Evolutionary conservation across 2,888 invertebrate species (phyloP), one percentile per base, ranked within the genome.

Genomic region (Chloromyia formosa): DNA sequence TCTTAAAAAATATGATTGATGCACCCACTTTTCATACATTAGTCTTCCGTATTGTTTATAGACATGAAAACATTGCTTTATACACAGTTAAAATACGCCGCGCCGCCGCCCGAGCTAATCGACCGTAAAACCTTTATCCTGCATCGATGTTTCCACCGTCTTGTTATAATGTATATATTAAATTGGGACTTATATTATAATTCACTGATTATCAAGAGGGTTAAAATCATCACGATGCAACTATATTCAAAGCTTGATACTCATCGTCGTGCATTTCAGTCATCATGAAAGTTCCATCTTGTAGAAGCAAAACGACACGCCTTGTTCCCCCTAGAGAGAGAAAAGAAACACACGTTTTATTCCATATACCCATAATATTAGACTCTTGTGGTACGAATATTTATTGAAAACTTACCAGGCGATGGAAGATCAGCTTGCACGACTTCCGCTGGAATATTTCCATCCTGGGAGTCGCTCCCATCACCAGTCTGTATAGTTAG

Each of bases 221-320:
- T 49, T 49, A 49, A 66, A 16, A 9, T 18, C 18, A 49, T 64
- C 27, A 84, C 81, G 83, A 83, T 77, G 82, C 81, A 78, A 73
- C 77, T 20, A 85, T 83, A 79, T 86, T 86, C 66, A 86, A 82
- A 77, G 86, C 82, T 82, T 84, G 84, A 78, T 84, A 94, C 82
- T 95, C 94, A 81, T 94, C 94, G 80, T 93, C 94, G 80, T 94
- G 93, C 77, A 95, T 91, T 84, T 94, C 94, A 5, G 94, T 94
- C 90, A 94, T 93, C 88, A 94, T 94, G 76, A 94, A 88, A 81
- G 92, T 93, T 77, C 94, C 94, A 83, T 94, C 94, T 9, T 94
- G 94, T 79, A 94, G 86, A 81, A 94, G 87, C n/a, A 94, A 87
- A 7, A 94, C 93, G 20, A 94, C 94, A 83, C 93, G 90, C 80